Evolutionary conservation across 2,888 invertebrate species (phyloP), one percentile per base, ranked within the genome.

Genomic region (Drosophila infuscata): DNA sequence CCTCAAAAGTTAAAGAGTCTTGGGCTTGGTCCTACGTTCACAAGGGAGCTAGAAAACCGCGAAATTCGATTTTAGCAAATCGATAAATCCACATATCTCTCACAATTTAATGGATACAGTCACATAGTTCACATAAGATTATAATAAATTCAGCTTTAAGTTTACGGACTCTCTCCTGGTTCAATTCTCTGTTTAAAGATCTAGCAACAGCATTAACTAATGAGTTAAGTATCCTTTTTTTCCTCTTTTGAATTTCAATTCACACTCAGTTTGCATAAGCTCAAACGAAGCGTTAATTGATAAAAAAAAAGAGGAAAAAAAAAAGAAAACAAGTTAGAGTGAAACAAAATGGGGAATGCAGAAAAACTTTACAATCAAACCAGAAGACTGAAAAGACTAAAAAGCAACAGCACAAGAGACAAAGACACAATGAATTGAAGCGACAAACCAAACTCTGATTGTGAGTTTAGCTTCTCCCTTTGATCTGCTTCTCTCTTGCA

Each of bases 311-410:
- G 25, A 25, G 25, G 25, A 25, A 35, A 51, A 43, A 51, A 43
- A 63, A 57, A 48, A 29, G 20, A 29, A n/a, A 33, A 29, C 38
- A 33, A 41, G 48, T 49, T 33, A 38, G 46, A 70, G 53, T 53
- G 43, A 52, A 59, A 58, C 38, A 38, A 57, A 67, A 30, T 35
- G 20, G 32, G 54, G 25, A 73, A 48, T 74, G 58, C 46, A 51
- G 57, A 61, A 53, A 68, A 75, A 75, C 60, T 75, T 75, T 64
- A 64, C 59, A 75, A 74, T 58, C 68, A 74, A 75, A 69, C 46
- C 38, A 38, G 61, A 58, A 38, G 35, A 59, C 54, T 48, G 63
- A 71, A 73, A 41, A 20, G 43, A 49, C 70, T 53, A 63, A 71
- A 73, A 35, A 35, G 33, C 52, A 58, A 72, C 20, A 49, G 35